Evolutionary conservation across 2,888 invertebrate genomes (phyloP).

Genomic region (Eledone cirrhosa): DNA sequence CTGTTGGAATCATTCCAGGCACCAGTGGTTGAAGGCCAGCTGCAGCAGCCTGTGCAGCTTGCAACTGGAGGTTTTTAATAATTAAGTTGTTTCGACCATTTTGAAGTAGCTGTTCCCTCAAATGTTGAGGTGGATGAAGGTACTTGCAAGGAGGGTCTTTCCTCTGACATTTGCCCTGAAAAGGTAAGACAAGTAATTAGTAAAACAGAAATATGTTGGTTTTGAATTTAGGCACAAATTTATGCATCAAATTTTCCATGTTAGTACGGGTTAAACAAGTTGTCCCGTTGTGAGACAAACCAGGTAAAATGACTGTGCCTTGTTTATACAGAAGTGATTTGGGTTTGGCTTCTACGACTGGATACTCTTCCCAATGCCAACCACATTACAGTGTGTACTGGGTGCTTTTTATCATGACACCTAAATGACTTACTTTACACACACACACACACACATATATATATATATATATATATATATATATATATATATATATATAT

Average conservation of each 20-base stretch:
- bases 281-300: too few species aligned
- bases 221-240: background rate
- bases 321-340: too few species aligned
- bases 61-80: conserved; percentile 83
- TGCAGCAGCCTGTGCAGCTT: conserved; percentile 53
- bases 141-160: conserved; percentile 99
- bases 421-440: too few species aligned
- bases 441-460: too few species aligned
- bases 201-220: background rate
- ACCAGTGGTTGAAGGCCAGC: conserved; percentile 34
- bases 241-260: background rate
- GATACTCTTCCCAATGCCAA: too few species aligned
- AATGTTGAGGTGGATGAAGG: conserved; percentile 99
- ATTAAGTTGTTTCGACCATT: conserved; percentile 99
- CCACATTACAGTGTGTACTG: too few species aligned
- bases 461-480: too few species aligned
- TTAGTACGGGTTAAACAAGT: too few species aligned
- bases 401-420: too few species aligned
- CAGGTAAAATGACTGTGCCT: too few species aligned
- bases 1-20: conserved; percentile 51
- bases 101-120: conserved; percentile 99
- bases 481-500: too few species aligned
- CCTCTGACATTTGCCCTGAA: conserved; percentile 98
- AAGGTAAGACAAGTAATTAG: conserved; percentile 58
- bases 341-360: too few species aligned